phyloP scores from a whole-genome alignment of 2,113 vertebrate species.

The Narcine bancroftii region DNA sequence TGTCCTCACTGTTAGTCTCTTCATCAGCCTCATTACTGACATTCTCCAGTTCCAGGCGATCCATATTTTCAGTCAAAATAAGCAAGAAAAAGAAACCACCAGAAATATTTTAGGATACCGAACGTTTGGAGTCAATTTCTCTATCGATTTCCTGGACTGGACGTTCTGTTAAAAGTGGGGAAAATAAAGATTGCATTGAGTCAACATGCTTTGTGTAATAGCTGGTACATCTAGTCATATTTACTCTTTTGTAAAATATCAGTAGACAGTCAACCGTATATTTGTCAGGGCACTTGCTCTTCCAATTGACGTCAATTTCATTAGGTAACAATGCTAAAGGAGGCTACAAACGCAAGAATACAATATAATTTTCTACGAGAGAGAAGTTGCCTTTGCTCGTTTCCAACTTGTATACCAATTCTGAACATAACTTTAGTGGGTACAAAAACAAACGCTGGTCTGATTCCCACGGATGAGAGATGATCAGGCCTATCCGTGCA shows the following conservation, averaged over 20 bases:
- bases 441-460: too few species aligned
- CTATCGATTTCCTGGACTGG: neutral
- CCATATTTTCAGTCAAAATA: conserved; percentile 58
- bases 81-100: neutral
- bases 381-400: too few species aligned
- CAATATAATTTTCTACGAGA: too few species aligned
- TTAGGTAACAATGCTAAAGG: neutral
- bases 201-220: neutral
- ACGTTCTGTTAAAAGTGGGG: neutral
- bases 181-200: neutral
- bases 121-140: neutral
- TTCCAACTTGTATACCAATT: too few species aligned
- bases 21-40: conserved; percentile 73
- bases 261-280: neutral
- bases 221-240: neutral
- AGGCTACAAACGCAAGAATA: neutral
- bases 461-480: too few species aligned
- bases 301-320: neutral
- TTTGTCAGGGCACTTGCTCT: neutral
- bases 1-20: conserved; percentile 71
- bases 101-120: neutral
- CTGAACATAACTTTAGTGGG: too few species aligned
- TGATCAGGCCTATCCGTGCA: too few species aligned
- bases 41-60: conserved; percentile 81
- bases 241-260: conserved; percentile 26